These are phyloP conservation scores for Bryconaethiops microstoma DNA, from an alignment of 2,797 vertebrate species.

Conservation along the genomic window DNA sequence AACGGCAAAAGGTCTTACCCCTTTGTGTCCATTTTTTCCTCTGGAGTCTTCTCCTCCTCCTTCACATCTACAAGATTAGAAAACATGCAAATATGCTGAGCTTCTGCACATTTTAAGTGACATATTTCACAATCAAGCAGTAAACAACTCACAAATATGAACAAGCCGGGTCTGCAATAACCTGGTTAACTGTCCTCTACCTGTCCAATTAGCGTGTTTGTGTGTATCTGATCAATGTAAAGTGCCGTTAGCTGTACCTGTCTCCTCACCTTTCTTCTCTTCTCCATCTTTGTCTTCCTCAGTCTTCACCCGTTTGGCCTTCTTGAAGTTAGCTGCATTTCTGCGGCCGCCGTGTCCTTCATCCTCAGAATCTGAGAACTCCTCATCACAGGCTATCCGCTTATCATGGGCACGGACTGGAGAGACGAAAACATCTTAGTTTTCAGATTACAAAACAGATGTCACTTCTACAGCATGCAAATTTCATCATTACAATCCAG, in stretches of 20 bases:
- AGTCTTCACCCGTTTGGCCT: slow-evolving; percentile 90
- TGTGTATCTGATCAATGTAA: neutral
- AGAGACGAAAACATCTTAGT: neutral
- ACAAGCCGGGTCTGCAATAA: neutral
- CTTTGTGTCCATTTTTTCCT: slow-evolving; percentile 94
- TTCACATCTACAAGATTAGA: slow-evolving; percentile 81
- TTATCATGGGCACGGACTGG: slow-evolving; percentile 94
- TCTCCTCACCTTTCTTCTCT: slow-evolving; percentile 90
- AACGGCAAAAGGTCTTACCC: slow-evolving; percentile 77
- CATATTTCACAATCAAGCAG: neutral
- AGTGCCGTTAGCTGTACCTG: slow-evolving; percentile 1
- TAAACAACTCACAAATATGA: neutral
- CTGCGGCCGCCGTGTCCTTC: slow-evolving; percentile 90
- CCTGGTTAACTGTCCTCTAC: too few species aligned
- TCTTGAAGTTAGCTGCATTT: slow-evolving; percentile 92
- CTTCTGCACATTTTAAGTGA: neutral
- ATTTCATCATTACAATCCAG: too few species aligned
- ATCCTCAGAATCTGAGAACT: slow-evolving; percentile 96
- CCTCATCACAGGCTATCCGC: slow-evolving; percentile 94
- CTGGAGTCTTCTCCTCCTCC: slow-evolving; percentile 91
- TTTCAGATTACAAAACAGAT: neutral
- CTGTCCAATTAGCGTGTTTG: too few species aligned
- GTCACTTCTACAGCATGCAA: too few species aligned
- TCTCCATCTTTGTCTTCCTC: slow-evolving; percentile 94
- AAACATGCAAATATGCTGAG: neutral